Conservation (phyloP, 2,797 vertebrate species). For the Leuciscus waleckii region DNA sequence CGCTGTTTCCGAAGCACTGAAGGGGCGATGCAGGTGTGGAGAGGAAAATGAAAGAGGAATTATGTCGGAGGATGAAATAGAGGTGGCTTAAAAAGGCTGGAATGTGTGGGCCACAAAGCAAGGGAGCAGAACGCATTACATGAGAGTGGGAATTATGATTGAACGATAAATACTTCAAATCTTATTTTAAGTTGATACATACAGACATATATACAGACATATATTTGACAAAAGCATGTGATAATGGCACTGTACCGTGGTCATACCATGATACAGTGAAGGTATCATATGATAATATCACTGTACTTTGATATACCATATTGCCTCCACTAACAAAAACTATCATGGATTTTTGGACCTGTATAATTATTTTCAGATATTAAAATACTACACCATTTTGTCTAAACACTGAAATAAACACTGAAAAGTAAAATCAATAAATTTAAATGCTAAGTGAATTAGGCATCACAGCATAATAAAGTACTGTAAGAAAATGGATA, state of each 20-base stretch:
- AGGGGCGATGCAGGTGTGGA: constrained; percentile 36
- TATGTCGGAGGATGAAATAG: constrained; percentile 29
- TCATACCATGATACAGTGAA: background rate
- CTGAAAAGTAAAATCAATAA: background rate
- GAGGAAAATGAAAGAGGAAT: constrained; percentile 54
- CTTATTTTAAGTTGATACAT: constrained; percentile 17
- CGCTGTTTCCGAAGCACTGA: constrained; percentile 22
- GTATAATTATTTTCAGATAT: background rate
- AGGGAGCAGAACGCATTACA: constrained; percentile 33
- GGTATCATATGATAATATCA: background rate
- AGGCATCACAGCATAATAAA: background rate
- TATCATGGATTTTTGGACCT: background rate
- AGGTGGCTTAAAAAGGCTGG: constrained; percentile 5
- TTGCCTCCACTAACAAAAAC: background rate
- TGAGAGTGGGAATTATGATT: constrained; percentile 27
- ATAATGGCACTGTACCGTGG: background rate
- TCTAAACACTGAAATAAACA: background rate
- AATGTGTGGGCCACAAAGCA: constrained; percentile 38
- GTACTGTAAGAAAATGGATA: background rate
- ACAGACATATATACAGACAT: background rate
- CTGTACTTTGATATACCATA: background rate
- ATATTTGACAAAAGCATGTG: background rate
- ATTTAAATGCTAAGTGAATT: background rate
- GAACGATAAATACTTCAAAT: constrained; percentile 11
- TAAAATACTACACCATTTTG: background rate